phyloP scores from a whole-genome alignment of 2,888 invertebrate genomes.

The Keiferia lycopersicella region DNA sequence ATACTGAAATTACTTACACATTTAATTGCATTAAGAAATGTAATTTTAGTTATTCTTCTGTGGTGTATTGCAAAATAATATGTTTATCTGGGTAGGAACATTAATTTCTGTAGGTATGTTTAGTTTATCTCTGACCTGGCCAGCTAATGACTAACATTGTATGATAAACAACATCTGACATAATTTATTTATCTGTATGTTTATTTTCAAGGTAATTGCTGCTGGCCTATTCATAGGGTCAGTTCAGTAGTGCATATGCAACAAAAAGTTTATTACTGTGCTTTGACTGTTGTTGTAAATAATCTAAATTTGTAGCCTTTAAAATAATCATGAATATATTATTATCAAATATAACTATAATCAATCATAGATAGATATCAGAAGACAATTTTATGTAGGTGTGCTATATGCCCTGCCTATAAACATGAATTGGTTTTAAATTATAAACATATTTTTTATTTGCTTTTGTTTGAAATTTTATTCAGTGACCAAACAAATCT shows the following conservation, averaged over 20 bases:
- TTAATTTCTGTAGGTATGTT: constrained; percentile 27
- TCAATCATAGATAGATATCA: too few relatives aligned
- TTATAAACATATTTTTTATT: too few relatives aligned
- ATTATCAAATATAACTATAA: too few relatives aligned
- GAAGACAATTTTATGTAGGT: too few relatives aligned
- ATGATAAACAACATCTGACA: constrained; percentile 47
- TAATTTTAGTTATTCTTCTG: too few relatives aligned
- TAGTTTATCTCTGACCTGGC: constrained; percentile 50
- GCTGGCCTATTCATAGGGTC: constrained; percentile 4
- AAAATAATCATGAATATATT: too few relatives aligned
- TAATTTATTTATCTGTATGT: constrained; percentile 47
- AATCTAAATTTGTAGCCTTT: neutral
- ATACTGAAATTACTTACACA: too few relatives aligned
- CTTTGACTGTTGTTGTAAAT: neutral
- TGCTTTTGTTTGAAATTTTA: too few relatives aligned
- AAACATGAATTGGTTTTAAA: too few relatives aligned
- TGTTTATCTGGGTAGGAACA: constrained; percentile 38
- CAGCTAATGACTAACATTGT: constrained; percentile 37
- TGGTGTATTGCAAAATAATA: neutral
- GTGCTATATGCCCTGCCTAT: too few relatives aligned
- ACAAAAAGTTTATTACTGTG: neutral
- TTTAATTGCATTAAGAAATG: too few relatives aligned
- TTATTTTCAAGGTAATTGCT: constrained; percentile 36
- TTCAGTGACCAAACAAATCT: too few relatives aligned
- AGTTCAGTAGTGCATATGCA: neutral